These are phyloP conservation scores for Manduca sexta DNA, from an alignment of 1,140 invertebrate genomes.

Conservation along the genomic window DNA sequence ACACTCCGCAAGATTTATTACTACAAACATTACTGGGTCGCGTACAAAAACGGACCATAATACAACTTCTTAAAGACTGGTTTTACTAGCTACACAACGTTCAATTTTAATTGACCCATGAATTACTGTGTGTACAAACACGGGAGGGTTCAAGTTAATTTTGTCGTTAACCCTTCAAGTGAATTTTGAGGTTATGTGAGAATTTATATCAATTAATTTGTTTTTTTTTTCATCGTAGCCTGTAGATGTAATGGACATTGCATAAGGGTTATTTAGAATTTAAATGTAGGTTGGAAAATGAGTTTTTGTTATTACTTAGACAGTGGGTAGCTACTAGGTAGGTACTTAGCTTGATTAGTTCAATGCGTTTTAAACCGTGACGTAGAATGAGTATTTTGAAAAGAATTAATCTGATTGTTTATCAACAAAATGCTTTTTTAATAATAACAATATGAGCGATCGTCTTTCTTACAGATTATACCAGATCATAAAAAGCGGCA, in stretches of 20 bases:
- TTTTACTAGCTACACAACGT: not conserved
- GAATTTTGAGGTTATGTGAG: not conserved
- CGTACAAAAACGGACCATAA: not conserved
- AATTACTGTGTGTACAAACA: not conserved
- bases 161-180: not conserved
- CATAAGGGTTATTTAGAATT: not conserved
- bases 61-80: not conserved
- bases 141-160: not conserved
- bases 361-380: too few relatives aligned
- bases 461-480: too few relatives aligned
- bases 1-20: constrained; percentile 4
- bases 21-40: not conserved
- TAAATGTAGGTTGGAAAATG: too few relatives aligned
- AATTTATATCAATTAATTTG: not conserved
- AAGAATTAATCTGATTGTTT: too few relatives aligned
- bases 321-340: too few relatives aligned
- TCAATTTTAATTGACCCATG: not conserved
- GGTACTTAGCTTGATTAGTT: too few relatives aligned
- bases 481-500: too few relatives aligned
- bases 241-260: not conserved
- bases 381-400: too few relatives aligned
- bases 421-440: too few relatives aligned
- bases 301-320: too few relatives aligned
- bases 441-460: too few relatives aligned
- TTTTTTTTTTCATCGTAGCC: not conserved